Percentiles rank a stretch among this genome's conserved stretches.
Evolutionary conservation across 2,888 invertebrate genomes (phyloP).

Genomic region (Drosophila atroscutellata): DNA sequence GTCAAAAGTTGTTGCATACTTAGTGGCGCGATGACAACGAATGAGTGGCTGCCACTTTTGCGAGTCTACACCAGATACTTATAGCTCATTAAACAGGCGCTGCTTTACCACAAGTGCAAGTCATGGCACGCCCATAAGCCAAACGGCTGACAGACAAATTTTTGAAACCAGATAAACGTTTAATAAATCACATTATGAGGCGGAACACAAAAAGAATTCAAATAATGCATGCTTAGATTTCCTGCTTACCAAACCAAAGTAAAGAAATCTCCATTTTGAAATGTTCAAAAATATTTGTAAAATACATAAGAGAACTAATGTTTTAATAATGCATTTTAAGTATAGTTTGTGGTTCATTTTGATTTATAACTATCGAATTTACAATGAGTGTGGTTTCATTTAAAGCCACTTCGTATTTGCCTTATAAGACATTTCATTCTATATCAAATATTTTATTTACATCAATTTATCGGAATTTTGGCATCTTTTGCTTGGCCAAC

Average conservation of each 20-base stretch:
- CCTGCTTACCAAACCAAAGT: not conserved
- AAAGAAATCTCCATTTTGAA: not conserved
- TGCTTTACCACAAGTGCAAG: constrained; percentile 25
- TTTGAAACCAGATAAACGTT: constrained; percentile 45
- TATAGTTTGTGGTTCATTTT: not conserved
- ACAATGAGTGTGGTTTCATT: not conserved
- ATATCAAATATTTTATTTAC: not conserved
- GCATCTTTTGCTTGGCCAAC: not conserved
- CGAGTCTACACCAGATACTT: constrained; percentile 62
- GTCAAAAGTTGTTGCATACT: constrained; percentile 77
- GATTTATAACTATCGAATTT: not conserved
- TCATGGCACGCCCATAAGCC: constrained; percentile 71
- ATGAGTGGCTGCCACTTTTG: constrained; percentile 40
- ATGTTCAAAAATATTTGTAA: not conserved
- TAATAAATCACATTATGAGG: constrained; percentile 57
- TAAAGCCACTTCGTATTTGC: not conserved
- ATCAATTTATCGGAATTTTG: not conserved
- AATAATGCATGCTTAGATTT: not conserved
- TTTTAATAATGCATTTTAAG: not conserved
- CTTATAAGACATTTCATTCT: not conserved
- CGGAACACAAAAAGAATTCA: constrained; percentile 15
- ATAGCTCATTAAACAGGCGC: constrained; percentile 72
- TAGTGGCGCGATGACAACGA: constrained; percentile 50
- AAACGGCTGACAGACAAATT: constrained; percentile 62
- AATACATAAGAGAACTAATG: not conserved